Conservation (phyloP, 2,888 invertebrate species). For the Automeris io region DNA sequence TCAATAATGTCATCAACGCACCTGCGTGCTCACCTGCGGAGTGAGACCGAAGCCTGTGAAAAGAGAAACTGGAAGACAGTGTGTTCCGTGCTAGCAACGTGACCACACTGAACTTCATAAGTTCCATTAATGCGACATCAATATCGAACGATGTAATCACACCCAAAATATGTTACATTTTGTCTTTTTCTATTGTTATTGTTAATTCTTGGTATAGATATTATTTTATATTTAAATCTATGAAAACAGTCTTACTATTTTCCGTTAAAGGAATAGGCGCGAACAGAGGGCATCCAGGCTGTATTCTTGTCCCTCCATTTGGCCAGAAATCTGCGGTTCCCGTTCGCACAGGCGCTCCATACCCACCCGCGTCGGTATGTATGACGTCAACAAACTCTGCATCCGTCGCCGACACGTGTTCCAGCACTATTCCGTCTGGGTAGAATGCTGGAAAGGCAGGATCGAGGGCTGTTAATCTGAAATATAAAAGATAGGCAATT, state of each 20-base stretch:
- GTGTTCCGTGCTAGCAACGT: too few relatives aligned
- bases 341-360: slow-evolving; percentile 76
- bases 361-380: slow-evolving; percentile 81
- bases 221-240: too few relatives aligned
- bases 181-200: too few relatives aligned
- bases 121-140: too few relatives aligned
- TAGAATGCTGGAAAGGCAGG: slow-evolving; percentile 80
- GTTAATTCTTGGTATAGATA: too few relatives aligned
- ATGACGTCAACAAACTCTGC: slow-evolving; percentile 81
- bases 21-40: too few relatives aligned
- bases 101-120: too few relatives aligned
- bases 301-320: slow-evolving; percentile 76
- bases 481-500: slow-evolving; percentile 22
- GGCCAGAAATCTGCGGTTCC: slow-evolving; percentile 81
- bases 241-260: slow-evolving; percentile 63
- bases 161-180: too few relatives aligned
- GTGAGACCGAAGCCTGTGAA: too few relatives aligned
- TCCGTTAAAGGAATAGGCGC: slow-evolving; percentile 69
- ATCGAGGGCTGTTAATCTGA: slow-evolving; percentile 77
- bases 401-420: slow-evolving; percentile 68
- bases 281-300: slow-evolving; percentile 77
- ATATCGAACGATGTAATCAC: too few relatives aligned
- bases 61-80: too few relatives aligned
- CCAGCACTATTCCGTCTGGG: slow-evolving; percentile 63
- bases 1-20: too few relatives aligned